Percentiles rank a stretch among this genome's conserved stretches.
These are phyloP conservation scores for Cerastis leucographa DNA, from an alignment of 2,888 invertebrate genomes.

Conservation along the genomic window DNA sequence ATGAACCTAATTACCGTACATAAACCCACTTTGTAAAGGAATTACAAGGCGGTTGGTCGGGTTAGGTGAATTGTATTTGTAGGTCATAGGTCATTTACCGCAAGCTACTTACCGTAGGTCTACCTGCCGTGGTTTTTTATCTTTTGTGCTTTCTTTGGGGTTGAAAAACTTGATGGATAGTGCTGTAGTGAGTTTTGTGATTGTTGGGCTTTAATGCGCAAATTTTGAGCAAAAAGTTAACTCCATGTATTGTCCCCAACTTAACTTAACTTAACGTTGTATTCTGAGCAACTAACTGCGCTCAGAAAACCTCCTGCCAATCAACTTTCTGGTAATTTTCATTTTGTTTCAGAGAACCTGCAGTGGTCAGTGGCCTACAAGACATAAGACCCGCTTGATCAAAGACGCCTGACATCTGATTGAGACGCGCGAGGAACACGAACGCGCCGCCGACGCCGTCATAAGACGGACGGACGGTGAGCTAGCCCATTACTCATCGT, in stretches of 20 bases:
- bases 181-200: neutral
- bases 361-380: neutral
- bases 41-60: slow-evolving; percentile 7
- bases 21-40: slow-evolving; percentile 37
- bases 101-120: neutral
- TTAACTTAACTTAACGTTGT: too few relatives aligned
- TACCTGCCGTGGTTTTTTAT: neutral
- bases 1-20: slow-evolving; percentile 30
- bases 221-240: neutral
- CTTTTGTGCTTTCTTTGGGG: neutral
- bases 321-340: neutral
- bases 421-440: too few relatives aligned
- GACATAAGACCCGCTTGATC: neutral
- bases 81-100: slow-evolving; percentile 55
- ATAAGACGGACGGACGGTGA: too few relatives aligned
- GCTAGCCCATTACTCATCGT: too few relatives aligned
- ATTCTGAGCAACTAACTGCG: too few relatives aligned
- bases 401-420: too few relatives aligned
- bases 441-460: too few relatives aligned
- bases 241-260: neutral
- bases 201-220: neutral
- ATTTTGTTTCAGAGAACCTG: neutral
- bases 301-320: neutral
- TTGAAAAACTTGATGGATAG: neutral
- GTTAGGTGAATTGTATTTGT: slow-evolving; percentile 36